Percentiles rank a stretch among this genome's conserved stretches.
Evolutionary conservation across 2,797 vertebrate species (phyloP).

Genomic region (Bradypodion ventrale): DNA sequence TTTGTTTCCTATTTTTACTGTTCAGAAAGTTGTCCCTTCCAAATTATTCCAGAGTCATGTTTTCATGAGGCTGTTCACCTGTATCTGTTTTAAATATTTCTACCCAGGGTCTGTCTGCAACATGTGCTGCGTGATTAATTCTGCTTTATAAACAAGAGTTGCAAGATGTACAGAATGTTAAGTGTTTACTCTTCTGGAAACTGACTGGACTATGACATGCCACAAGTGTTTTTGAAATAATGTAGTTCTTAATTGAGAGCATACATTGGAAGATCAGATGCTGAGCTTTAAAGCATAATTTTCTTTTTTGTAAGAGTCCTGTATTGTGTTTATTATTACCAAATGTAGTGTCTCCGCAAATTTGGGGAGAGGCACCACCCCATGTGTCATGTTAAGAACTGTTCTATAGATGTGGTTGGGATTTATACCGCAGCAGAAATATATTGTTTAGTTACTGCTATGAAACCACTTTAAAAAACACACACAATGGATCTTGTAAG

Average conservation of each 20-base stretch:
- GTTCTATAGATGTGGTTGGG: slow-evolving; percentile 30
- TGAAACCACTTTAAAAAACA: slow-evolving; percentile 66
- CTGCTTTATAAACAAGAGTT: not conserved
- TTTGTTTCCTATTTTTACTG: not conserved
- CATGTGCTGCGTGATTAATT: not conserved
- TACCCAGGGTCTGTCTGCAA: not conserved
- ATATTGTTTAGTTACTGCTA: slow-evolving; percentile 52
- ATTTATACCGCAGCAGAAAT: slow-evolving; percentile 55
- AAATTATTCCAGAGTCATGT: not conserved
- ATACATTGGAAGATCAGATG: slow-evolving; percentile 29
- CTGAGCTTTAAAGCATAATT: slow-evolving; percentile 31
- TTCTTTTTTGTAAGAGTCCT: slow-evolving; percentile 21
- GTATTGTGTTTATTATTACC: not conserved
- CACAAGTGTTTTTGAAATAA: not conserved
- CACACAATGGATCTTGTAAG: slow-evolving; percentile 27
- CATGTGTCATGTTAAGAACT: slow-evolving; percentile 16
- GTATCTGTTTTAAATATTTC: not conserved
- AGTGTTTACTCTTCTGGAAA: not conserved
- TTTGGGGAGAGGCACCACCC: too few relatives aligned
- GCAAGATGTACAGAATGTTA: not conserved
- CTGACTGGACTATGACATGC: not conserved
- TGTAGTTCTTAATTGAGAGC: not conserved
- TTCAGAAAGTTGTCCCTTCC: not conserved
- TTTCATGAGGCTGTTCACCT: not conserved
- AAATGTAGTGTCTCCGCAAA: too few relatives aligned